Conservation (phyloP, 2,113 vertebrate genomes). For the Triplophysa siluroides region DNA sequence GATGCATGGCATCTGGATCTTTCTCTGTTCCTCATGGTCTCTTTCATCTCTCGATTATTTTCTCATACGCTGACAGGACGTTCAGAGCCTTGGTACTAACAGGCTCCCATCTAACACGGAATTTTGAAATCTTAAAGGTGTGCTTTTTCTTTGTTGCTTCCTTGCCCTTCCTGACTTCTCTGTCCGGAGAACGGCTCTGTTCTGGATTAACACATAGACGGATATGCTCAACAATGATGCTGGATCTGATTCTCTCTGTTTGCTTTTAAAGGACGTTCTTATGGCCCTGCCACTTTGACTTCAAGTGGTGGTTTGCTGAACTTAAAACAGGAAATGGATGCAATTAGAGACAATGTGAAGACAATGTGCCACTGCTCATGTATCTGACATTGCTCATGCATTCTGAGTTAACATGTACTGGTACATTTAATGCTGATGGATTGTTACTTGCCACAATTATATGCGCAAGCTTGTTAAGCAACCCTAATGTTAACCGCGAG, state of each 20-base stretch:
- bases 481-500: slow-evolving; percentile 20
- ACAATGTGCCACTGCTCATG: slow-evolving; percentile 36
- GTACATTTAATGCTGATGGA: slow-evolving; percentile 27
- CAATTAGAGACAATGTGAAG: slow-evolving; percentile 44
- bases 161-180: neutral
- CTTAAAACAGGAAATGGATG: slow-evolving; percentile 41
- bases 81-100: slow-evolving; percentile 43
- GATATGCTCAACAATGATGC: slow-evolving; percentile 27
- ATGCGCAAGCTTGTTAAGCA: slow-evolving; percentile 32
- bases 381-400: slow-evolving; percentile 12
- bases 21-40: slow-evolving; percentile 5
- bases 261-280: slow-evolving; percentile 39
- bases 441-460: slow-evolving; percentile 18
- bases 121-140: slow-evolving; percentile 3
- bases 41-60: slow-evolving; percentile 7
- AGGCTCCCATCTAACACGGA: slow-evolving; percentile 13
- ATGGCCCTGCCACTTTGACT: slow-evolving; percentile 7
- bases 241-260: slow-evolving; percentile 26
- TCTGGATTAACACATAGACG: slow-evolving; percentile 23
- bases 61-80: slow-evolving; percentile 25
- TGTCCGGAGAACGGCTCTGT: slow-evolving; percentile 30
- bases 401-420: slow-evolving; percentile 44
- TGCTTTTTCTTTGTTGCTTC: slow-evolving; percentile 17
- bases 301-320: slow-evolving; percentile 34
- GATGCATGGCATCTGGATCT: slow-evolving; percentile 12